Evolutionary conservation across 2,113 vertebrate species (phyloP).

Genomic region (Zapornia atra): DNA sequence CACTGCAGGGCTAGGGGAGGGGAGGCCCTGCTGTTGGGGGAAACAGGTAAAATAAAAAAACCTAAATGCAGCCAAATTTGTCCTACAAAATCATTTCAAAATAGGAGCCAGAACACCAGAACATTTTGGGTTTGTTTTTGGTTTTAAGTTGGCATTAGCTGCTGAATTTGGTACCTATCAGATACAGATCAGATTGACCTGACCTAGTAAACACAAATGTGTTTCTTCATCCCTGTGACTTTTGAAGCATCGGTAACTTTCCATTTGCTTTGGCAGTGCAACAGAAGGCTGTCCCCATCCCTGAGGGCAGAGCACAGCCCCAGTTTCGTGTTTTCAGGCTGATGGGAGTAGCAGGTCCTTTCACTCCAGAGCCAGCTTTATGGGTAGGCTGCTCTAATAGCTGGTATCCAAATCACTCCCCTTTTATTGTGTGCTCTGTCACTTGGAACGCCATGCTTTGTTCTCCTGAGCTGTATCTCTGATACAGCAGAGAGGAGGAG

Average conservation of each 20-base stretch:
- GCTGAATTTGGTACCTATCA: neutral
- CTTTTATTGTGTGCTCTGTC: neutral
- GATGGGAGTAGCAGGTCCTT: neutral
- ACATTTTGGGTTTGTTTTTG: neutral
- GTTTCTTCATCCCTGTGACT: neutral
- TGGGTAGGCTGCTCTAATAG: neutral
- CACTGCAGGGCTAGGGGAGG: neutral
- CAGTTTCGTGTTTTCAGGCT: neutral
- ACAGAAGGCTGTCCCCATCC: neutral
- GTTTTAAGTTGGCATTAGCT: neutral
- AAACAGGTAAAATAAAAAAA: neutral
- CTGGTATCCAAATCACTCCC: neutral
- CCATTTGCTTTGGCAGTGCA: accelerated
- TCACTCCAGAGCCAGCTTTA: neutral
- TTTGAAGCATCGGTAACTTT: neutral
- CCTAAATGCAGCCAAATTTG: neutral
- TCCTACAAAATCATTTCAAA: neutral
- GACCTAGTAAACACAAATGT: neutral
- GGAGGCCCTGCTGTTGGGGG: neutral
- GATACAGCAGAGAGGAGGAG: neutral
- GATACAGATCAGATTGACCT: neutral
- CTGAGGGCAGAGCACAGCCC: neutral
- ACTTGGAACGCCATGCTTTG: neutral
- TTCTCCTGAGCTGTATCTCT: neutral
- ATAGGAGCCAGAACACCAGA: neutral